Evolutionary conservation across 1,140 invertebrate genomes (phyloP).

Genomic region (Halictus rubicundus): DNA sequence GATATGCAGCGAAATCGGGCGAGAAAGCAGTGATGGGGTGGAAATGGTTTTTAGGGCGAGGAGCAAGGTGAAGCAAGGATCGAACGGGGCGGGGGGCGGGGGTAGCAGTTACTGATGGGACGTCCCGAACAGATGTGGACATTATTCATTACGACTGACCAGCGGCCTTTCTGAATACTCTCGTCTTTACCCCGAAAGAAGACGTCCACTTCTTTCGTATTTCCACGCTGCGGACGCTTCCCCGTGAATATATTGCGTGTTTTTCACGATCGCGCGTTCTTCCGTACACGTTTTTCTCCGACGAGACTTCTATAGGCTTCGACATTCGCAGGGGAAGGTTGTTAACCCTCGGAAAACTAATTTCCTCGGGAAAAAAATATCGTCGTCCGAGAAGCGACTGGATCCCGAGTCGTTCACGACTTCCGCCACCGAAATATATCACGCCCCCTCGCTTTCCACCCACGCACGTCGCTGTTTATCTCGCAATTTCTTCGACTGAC

Average conservation of each 20-base stretch:
- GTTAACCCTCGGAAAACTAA: neutral
- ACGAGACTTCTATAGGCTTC: neutral
- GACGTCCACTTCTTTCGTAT: constrained; percentile 37
- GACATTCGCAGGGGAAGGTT: neutral
- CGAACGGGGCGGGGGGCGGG: constrained; percentile 17
- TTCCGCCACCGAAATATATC: constrained; percentile 44
- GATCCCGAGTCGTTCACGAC: neutral
- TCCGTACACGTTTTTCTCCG: neutral
- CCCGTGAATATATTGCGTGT: constrained; percentile 22
- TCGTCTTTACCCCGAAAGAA: constrained; percentile 52
- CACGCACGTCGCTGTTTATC: constrained; percentile 35
- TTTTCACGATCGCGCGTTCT: neutral
- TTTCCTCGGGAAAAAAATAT: constrained; percentile 10
- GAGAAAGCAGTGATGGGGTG: constrained; percentile 75
- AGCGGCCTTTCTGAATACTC: constrained; percentile 47
- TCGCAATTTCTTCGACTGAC: constrained; percentile 41
- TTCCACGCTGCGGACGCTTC: neutral
- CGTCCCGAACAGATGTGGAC: constrained; percentile 78
- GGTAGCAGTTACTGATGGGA: constrained; percentile 77
- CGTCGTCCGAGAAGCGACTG: neutral
- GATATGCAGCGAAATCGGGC: constrained; percentile 78
- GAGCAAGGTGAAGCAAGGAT: constrained; percentile 61
- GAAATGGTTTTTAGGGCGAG: constrained; percentile 73
- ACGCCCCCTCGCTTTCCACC: constrained; percentile 33
- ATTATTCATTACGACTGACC: constrained; percentile 78